Conservation (phyloP, 2,888 invertebrate genomes). For the Syritta pipiens region DNA sequence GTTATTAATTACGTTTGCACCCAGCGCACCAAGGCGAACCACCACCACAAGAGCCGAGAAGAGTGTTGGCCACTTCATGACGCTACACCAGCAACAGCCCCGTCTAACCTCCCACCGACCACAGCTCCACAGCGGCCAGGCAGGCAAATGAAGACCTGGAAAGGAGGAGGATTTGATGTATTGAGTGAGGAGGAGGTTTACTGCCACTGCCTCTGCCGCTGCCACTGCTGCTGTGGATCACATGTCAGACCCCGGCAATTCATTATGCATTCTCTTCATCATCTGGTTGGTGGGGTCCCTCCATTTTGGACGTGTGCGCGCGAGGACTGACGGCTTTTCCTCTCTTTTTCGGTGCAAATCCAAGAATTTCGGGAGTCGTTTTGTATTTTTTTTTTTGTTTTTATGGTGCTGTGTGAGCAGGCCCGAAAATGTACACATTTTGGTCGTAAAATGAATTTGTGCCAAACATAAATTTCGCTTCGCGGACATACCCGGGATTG, state of each 20-base stretch:
- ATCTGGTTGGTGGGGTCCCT: slow-evolving; percentile 18
- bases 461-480: slow-evolving; percentile 54
- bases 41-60: too few species aligned
- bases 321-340: neutral
- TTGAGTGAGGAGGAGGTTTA: slow-evolving; percentile 38
- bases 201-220: neutral
- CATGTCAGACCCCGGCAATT: slow-evolving; percentile 58
- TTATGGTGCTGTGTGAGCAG: slow-evolving; percentile 4
- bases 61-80: slow-evolving; percentile 49
- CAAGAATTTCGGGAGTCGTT: slow-evolving; percentile 11
- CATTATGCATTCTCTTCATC: slow-evolving; percentile 64
- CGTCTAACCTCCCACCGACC: too few species aligned
- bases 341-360: neutral
- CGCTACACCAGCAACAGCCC: too few species aligned
- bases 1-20: slow-evolving; percentile 50
- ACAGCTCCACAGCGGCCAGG: too few species aligned
- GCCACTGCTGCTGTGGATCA: slow-evolving; percentile 47
- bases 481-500: slow-evolving; percentile 12
- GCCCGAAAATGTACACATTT: slow-evolving; percentile 28
- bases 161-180: slow-evolving; percentile 51
- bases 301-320: slow-evolving; percentile 2
- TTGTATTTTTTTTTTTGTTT: slow-evolving; percentile 5
- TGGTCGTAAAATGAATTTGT: slow-evolving; percentile 58
- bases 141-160: slow-evolving; percentile 53
- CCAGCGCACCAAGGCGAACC: slow-evolving; percentile 12